Conservation (phyloP, 2,113 vertebrate genomes). For the Anseranas semipalmata region DNA sequence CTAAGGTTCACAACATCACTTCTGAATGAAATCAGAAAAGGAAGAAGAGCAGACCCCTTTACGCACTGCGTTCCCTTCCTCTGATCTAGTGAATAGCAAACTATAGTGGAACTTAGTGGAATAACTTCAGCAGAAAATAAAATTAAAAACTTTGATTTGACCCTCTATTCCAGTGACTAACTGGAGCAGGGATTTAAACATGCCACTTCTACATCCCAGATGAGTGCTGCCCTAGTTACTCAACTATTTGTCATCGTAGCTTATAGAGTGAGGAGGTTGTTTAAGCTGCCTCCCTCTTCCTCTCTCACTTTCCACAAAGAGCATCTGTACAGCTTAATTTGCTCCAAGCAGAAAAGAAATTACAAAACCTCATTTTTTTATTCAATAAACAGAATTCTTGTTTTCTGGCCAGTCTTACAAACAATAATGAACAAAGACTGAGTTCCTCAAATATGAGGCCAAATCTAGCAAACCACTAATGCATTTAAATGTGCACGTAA, state of each 20-base stretch:
- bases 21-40: not conserved
- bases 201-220: not conserved
- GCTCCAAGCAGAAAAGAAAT: not conserved
- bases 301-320: not conserved
- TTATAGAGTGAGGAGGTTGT: not conserved
- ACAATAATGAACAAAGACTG: not conserved
- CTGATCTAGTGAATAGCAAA: not conserved
- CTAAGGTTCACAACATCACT: not conserved
- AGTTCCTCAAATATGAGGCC: not conserved
- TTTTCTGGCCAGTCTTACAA: not conserved
- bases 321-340: not conserved
- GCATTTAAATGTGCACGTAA: not conserved
- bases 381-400: not conserved
- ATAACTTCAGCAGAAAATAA: not conserved
- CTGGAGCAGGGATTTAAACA: not conserved
- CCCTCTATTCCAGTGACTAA: not conserved
- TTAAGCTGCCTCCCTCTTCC: not conserved
- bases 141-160: fast-evolving
- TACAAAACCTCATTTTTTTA: not conserved
- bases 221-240: not conserved
- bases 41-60: not conserved
- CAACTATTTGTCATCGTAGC: not conserved
- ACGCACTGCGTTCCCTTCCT: not conserved
- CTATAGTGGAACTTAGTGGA: not conserved
- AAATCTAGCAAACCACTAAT: not conserved